Conservation (phyloP, 53 echinoderm and acorn worm species). For the Actinopyga echinites region DNA sequence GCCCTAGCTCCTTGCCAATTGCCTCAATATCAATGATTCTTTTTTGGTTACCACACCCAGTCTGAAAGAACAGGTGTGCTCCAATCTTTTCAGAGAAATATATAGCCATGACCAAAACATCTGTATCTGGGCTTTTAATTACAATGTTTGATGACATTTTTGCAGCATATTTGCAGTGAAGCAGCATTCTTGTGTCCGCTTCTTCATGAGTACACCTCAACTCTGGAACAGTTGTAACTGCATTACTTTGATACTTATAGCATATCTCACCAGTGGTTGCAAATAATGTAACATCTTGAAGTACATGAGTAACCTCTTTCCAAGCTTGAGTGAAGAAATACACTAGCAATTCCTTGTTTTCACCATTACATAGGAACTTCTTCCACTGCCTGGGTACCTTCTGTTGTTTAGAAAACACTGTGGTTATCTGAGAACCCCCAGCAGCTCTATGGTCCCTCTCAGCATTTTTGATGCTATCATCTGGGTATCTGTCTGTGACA, state of each 20-base stretch:
- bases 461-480: conserved; percentile 48
- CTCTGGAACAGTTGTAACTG: not conserved
- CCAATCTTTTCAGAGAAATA: conserved; percentile 13
- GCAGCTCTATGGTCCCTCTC: conserved; percentile 36
- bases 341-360: conserved; percentile 37
- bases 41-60: conserved; percentile 39
- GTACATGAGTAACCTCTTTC: not conserved
- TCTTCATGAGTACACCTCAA: conserved; percentile 29
- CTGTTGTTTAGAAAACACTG: not conserved
- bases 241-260: not conserved
- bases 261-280: conserved; percentile 18
- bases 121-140: conserved; percentile 54
- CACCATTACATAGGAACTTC: conserved; percentile 35
- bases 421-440: conserved; percentile 1
- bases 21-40: conserved; percentile 14
- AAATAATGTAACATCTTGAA: conserved; percentile 10
- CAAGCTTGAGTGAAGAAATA: conserved; percentile 36
- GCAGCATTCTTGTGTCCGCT: conserved; percentile 37
- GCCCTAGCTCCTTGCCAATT: not conserved
- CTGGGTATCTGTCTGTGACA: conserved; percentile 60
- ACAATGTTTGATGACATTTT: not conserved
- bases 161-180: conserved; percentile 25
- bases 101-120: conserved; percentile 60
- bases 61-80: conserved; percentile 33
- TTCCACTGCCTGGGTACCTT: conserved; percentile 49